Conservation (phyloP, 2,888 invertebrate species). For the Syrista parreyssii region DNA sequence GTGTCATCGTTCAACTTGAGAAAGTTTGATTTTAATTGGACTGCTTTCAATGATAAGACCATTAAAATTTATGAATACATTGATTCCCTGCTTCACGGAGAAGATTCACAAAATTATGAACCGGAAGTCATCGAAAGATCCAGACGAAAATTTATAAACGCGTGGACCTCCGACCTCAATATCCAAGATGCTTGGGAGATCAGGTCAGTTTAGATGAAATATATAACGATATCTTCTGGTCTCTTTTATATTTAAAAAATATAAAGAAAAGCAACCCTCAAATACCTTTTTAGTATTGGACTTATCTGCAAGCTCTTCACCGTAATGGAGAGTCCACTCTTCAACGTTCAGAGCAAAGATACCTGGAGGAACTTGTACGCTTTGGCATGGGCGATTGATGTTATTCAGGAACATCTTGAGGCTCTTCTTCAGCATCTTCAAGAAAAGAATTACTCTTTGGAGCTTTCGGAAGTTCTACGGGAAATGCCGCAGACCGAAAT, state of each 20-base stretch:
- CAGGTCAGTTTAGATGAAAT: slow-evolving; percentile 37
- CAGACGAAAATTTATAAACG: slow-evolving; percentile 34
- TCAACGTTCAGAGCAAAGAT: slow-evolving; percentile 38
- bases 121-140: slow-evolving; percentile 30
- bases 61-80: slow-evolving; percentile 51
- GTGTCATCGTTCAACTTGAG: slow-evolving; percentile 34
- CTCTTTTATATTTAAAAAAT: not conserved
- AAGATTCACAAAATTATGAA: slow-evolving; percentile 32
- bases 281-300: slow-evolving; percentile 52
- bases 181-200: slow-evolving; percentile 47
- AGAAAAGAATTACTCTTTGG: slow-evolving; percentile 33
- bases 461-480: slow-evolving; percentile 33
- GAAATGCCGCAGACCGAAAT: slow-evolving; percentile 53
- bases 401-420: slow-evolving; percentile 47
- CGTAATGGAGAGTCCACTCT: slow-evolving; percentile 51
- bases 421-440: slow-evolving; percentile 47
- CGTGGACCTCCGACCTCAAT: slow-evolving; percentile 45
- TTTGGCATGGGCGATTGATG: slow-evolving; percentile 46
- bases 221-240: not conserved
- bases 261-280: not conserved
- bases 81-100: slow-evolving; percentile 44
- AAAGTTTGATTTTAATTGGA: slow-evolving; percentile 50
- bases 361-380: slow-evolving; percentile 47
- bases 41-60: slow-evolving; percentile 47
- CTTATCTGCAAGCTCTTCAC: slow-evolving; percentile 51